Evolutionary conservation across 2,113 vertebrate genomes (phyloP).

Genomic region (Macquaria ambigua): DNA sequence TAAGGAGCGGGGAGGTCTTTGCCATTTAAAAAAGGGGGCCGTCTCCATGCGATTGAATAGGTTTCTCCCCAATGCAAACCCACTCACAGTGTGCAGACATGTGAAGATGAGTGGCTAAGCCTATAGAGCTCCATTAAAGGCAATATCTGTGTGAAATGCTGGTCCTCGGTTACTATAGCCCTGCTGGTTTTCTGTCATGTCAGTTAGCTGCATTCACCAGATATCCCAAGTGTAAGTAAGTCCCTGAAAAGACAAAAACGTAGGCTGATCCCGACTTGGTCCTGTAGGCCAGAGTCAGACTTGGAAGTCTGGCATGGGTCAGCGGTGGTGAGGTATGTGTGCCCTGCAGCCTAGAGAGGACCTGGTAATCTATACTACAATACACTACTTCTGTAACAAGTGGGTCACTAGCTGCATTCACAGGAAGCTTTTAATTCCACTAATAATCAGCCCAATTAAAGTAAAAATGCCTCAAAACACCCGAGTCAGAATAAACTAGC

Average conservation of each 20-base stretch:
- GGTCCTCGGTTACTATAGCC: background rate
- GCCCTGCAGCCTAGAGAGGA: conserved; percentile 35
- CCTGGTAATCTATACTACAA: conserved; percentile 43
- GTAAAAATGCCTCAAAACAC: background rate
- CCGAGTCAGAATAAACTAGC: background rate
- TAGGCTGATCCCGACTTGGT: background rate
- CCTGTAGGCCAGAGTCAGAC: background rate
- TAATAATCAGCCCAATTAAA: background rate
- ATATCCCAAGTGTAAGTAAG: background rate
- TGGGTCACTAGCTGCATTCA: conserved; percentile 46
- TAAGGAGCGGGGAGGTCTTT: conserved; percentile 7
- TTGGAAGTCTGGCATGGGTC: conserved; percentile 40
- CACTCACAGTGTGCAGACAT: background rate
- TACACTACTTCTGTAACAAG: conserved; percentile 36
- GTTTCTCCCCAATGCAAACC: conserved; percentile 21
- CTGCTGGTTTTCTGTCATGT: background rate
- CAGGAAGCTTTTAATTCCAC: conserved; percentile 21
- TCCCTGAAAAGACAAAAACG: background rate
- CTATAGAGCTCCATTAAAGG: background rate
- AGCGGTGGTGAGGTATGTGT: conserved; percentile 46
- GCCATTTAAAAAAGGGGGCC: conserved; percentile 23
- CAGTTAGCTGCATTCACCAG: background rate
- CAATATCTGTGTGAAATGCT: background rate
- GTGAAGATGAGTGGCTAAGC: background rate
- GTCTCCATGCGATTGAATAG: conserved; percentile 9